These are phyloP conservation scores for Taurulus bubalis DNA, from an alignment of 2,113 vertebrate genomes.

Conservation along the genomic window DNA sequence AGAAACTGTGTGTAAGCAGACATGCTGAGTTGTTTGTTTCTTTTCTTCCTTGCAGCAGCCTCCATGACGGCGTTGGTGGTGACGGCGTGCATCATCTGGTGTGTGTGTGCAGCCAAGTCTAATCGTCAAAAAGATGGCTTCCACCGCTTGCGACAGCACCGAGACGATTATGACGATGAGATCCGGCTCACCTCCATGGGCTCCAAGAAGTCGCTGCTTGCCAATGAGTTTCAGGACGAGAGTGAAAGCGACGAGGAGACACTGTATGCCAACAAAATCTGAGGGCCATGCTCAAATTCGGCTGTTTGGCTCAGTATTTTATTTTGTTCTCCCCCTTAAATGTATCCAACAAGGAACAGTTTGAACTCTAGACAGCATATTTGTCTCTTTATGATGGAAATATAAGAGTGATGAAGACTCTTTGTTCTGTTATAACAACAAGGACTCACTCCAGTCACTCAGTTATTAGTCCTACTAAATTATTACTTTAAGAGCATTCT, in stretches of 20 bases:
- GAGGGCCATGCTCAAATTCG: slow-evolving; percentile 62
- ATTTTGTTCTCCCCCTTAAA: slow-evolving; percentile 35
- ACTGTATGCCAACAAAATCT: slow-evolving; percentile 96
- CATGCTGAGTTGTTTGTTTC: background rate
- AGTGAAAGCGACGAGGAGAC: slow-evolving; percentile 98
- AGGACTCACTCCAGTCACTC: slow-evolving; percentile 15
- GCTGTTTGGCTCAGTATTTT: slow-evolving; percentile 30
- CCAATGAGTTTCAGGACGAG: slow-evolving; percentile 98
- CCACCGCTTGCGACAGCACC: slow-evolving; percentile 94
- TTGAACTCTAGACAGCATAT: slow-evolving; percentile 28
- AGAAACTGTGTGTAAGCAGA: background rate
- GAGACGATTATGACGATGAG: slow-evolving; percentile 95
- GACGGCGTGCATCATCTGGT: slow-evolving; percentile 97
- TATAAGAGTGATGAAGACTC: slow-evolving; percentile 15
- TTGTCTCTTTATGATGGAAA: slow-evolving; percentile 4
- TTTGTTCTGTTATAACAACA: slow-evolving; percentile 36
- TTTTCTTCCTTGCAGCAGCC: slow-evolving; percentile 84
- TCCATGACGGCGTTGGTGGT: slow-evolving; percentile 94
- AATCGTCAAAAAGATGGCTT: slow-evolving; percentile 98
- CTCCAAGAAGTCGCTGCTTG: slow-evolving; percentile 96
- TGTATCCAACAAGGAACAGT: slow-evolving; percentile 26
- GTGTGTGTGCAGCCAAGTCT: slow-evolving; percentile 95
- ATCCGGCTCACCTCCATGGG: slow-evolving; percentile 94
- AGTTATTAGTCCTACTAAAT: slow-evolving; percentile 30
- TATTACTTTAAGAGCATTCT: slow-evolving; percentile 21